Percentiles rank a stretch among this genome's conserved stretches.
phyloP scores from a whole-genome alignment of 2,888 invertebrate genomes.

The Calameuta pallipes region DNA sequence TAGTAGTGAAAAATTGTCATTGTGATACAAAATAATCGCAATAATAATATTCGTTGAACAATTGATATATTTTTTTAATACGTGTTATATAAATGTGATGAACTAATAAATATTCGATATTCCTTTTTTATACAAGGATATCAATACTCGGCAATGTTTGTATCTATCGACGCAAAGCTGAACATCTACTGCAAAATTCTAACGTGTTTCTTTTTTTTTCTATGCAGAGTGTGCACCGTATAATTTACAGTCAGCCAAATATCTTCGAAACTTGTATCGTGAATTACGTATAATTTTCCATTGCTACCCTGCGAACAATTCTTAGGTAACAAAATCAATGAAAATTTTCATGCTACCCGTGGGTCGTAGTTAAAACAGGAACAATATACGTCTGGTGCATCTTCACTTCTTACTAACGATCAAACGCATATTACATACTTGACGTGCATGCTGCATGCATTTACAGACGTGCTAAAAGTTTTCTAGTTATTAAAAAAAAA shows the following conservation, averaged over 20 bases:
- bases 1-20: not conserved
- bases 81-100: not conserved
- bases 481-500: slow-evolving; percentile 36
- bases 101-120: not conserved
- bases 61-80: not conserved
- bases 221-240: not conserved
- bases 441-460: slow-evolving; percentile 43
- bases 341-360: slow-evolving; percentile 9
- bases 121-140: not conserved
- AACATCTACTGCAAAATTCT: not conserved
- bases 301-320: slow-evolving; percentile 20
- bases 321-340: not conserved
- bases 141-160: not conserved
- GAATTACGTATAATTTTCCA: slow-evolving; percentile 4
- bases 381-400: not conserved
- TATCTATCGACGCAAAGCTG: not conserved
- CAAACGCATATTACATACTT: not conserved
- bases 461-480: slow-evolving; percentile 32
- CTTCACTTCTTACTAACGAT: not conserved
- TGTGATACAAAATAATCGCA: not conserved
- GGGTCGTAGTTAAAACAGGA: slow-evolving; percentile 17
- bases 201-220: not conserved
- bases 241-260: not conserved
- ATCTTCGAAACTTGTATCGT: not conserved
- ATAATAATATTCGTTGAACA: not conserved